Percentiles rank a stretch among this genome's conserved stretches.
Conservation (phyloP, 2,113 vertebrate genomes). For the Nannobrachium achirus region DNA sequence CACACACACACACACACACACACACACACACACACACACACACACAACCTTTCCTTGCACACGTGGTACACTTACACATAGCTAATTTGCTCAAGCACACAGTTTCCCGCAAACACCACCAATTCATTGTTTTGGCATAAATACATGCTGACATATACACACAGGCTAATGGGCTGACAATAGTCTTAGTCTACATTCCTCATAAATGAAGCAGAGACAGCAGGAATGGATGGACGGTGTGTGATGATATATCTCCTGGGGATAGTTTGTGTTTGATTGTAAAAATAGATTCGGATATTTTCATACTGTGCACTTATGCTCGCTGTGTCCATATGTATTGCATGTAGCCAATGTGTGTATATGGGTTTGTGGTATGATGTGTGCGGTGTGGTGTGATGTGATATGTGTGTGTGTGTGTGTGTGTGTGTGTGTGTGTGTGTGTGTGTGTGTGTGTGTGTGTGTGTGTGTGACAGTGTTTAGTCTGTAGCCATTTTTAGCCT, state of each 20-base stretch:
- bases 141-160: no score
- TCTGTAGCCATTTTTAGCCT: constrained; percentile 81
- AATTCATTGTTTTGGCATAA: no score
- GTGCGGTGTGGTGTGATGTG: constrained; percentile 22
- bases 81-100: no score
- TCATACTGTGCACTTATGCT: constrained; percentile 32
- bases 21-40: constrained; percentile 18
- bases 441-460: constrained; percentile 43
- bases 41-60: no score
- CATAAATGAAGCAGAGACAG: neutral
- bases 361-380: constrained; percentile 56
- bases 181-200: no score
- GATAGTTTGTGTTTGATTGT: constrained; percentile 29
- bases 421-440: constrained; percentile 31
- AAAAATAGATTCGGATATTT: constrained; percentile 63
- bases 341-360: constrained; percentile 67
- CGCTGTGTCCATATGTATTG: constrained; percentile 63
- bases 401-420: neutral
- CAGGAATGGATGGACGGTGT: neutral
- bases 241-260: constrained; percentile 40
- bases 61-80: no score
- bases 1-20: no score
- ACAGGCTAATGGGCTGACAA: no score
- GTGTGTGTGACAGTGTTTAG: constrained; percentile 54
- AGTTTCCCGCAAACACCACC: no score